Base-by-base conservation (phyloP, 2,797 vertebrate genomes). In the Manis javanica region DNA sequence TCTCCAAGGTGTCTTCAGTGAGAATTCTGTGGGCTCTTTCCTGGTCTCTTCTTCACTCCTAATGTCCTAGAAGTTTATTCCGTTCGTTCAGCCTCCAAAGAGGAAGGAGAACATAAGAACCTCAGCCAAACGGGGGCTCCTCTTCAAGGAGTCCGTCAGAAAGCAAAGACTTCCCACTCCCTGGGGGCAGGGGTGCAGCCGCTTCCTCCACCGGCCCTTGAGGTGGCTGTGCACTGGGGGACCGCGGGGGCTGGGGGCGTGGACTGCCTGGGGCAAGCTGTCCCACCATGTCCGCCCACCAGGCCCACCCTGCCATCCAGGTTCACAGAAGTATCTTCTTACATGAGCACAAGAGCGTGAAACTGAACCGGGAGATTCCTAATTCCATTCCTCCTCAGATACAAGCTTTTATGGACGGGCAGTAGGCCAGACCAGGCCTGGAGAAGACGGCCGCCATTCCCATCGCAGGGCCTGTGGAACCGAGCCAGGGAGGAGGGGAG, bases 401-500 rank as follows among this genome's bases (percentile, higher is more conserved):
- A 26, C 72, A 42, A 77, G 78, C 90, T 97, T 91, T 87, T 61
- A 92, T 66, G 7, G 53, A 74, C 12, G 75, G 94, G 96, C 96
- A 61, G 91, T 34, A 13, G 37, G 94, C 95, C 96, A 74, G 91
- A 68, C 68, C 75, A 5, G 34, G 49, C 39, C 31, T 0, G 0
- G 61, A 81, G 57, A 69, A 95, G 66, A 77, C 87, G 92, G 87
- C 69, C 2, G 5, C 85, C 87, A 7, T 91, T 34, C 75, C 68
- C 53, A 46, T 82, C n/a, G 14, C 0, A 7, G 88, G 16, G 57
- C 26, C 34, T 2, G 0, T n/a, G 39, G 63, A 69, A 94, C 79
- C 7, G 64, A 79, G 96, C 95, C 93, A 87, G 89, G 34, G 85
- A 71, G 79, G 78, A 97, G 97, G 97, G 97, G 96, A 97, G 97